Evolutionary conservation across 1,140 invertebrate genomes (phyloP).

Genomic region (Sycophila sp.): DNA sequence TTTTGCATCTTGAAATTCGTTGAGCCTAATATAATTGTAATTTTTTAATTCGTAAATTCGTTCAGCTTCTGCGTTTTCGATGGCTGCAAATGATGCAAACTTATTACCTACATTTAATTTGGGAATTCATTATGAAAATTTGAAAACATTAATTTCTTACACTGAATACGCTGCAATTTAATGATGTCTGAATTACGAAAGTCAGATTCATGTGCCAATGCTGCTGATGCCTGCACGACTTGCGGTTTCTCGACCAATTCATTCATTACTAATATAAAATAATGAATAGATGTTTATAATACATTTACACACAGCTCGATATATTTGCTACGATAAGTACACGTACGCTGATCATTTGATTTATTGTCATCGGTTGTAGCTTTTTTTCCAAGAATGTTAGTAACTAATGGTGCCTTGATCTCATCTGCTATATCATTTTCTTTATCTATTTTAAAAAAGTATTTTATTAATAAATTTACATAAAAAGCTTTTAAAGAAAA

Average conservation of each 20-base stretch:
- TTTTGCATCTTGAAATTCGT: slow-evolving; percentile 34
- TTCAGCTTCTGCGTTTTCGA: slow-evolving; percentile 33
- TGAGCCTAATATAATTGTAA: slow-evolving; percentile 46
- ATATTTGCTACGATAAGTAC: not conserved
- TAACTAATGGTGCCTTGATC: too few relatives aligned
- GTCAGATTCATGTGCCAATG: not conserved
- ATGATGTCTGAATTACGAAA: not conserved
- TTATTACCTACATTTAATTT: not conserved
- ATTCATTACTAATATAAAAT: not conserved
- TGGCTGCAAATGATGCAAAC: slow-evolving; percentile 36
- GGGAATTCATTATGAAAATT: slow-evolving; percentile 10
- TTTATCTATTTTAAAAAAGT: not conserved
- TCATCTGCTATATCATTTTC: not conserved
- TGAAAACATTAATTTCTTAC: slow-evolving; percentile 15
- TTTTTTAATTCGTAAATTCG: slow-evolving; percentile 54
- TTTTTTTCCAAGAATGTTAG: too few relatives aligned
- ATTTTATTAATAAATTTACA: not conserved
- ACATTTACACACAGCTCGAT: not conserved
- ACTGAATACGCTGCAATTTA: slow-evolving; percentile 21
- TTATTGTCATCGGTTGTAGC: too few relatives aligned
- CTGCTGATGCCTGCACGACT: not conserved
- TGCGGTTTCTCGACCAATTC: slow-evolving; percentile 4
- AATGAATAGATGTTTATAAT: not conserved
- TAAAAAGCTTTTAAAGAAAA: too few relatives aligned
- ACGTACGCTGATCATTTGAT: not conserved